Base-by-base conservation (phyloP, 2,888 invertebrate genomes). In the Monochamus alternatus region DNA sequence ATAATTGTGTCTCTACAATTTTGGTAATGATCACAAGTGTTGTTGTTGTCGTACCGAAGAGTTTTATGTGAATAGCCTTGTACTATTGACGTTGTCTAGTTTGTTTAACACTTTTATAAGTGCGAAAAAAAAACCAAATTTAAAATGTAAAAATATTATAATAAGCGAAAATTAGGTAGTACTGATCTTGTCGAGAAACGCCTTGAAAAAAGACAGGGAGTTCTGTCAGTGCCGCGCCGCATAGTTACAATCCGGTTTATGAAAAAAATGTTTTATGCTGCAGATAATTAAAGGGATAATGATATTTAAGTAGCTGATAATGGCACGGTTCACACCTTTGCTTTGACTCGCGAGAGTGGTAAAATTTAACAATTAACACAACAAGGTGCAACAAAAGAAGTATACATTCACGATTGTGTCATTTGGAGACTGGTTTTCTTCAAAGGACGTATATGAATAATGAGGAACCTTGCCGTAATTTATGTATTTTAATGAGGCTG, bases 221-320 rank as follows among this genome's bases (percentile, higher is more conserved):
- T 47, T 12, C 47, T 43, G 47, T 12, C 47, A 47, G 12, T 47
- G 47, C 8, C 47, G 8, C 47, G 47, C 47, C 47, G 3, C 8
- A 47, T 47, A 3, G 47, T 47, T 12, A 12, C 47, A 5, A 47
- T 47, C 47, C 47, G 47, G 47, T 47, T 47, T 47, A 47, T 47
- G 9, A 47, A 47, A 47, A 47, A 47, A 47, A 47, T 47, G 47
- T 5, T 9, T 12, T 12, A 47, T 43, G 38, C 62, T n/a, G n/a
- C 14, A 10, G 14, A 43, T 43, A 63, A 63, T 63, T 63, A 63
- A 38, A 63, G n/a, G 62, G 38, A 43, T 43, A 63, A 63, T 63
- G 32, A 43, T 43, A 62, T 62, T 62, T 9, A 32, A 62, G 38
- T 38, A 32, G 38, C 12, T 9, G 47, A 47, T 47, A 47, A 47